phyloP scores from a whole-genome alignment of 2,888 invertebrate species.

The Limnephilus marmoratus region DNA sequence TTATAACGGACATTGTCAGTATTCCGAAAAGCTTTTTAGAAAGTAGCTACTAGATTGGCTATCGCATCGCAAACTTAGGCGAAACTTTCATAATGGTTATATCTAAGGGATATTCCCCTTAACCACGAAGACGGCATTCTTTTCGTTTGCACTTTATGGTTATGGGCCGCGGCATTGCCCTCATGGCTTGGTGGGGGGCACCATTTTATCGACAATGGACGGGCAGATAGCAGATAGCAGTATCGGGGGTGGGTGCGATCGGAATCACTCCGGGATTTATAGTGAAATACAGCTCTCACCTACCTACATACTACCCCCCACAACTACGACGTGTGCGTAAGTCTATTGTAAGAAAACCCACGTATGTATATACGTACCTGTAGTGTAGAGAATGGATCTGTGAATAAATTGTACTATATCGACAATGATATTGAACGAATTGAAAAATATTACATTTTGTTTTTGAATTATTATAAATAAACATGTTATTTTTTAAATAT shows the following conservation, averaged over 20 bases:
- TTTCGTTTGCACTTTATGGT: slow-evolving; percentile 56
- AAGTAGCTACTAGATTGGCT: slow-evolving; percentile 29
- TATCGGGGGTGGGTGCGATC: slow-evolving; percentile 40
- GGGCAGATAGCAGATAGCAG: slow-evolving; percentile 41
- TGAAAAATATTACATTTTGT: no score
- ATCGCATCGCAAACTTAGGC: slow-evolving; percentile 46
- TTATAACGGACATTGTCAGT: slow-evolving; percentile 4
- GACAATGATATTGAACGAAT: not conserved
- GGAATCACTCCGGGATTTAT: slow-evolving; percentile 61
- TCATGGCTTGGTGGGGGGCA: slow-evolving; percentile 18
- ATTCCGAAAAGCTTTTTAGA: slow-evolving; percentile 38
- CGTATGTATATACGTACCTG: not conserved
- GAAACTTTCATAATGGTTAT: slow-evolving; percentile 48
- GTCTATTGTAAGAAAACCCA: not conserved
- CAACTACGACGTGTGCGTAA: slow-evolving; percentile 16
- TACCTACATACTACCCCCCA: not conserved
- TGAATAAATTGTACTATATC: not conserved
- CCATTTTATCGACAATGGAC: slow-evolving; percentile 62
- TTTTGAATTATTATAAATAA: no score
- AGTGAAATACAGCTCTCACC: slow-evolving; percentile 28
- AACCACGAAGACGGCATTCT: slow-evolving; percentile 50
- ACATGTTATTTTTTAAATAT: no score
- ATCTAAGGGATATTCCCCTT: slow-evolving; percentile 45
- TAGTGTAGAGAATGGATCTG: not conserved
- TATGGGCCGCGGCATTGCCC: slow-evolving; percentile 42